Evolutionary conservation across 2,888 invertebrate species (phyloP), one percentile per base, ranked within the genome.

Genomic region (Polydrusus cervinus): DNA sequence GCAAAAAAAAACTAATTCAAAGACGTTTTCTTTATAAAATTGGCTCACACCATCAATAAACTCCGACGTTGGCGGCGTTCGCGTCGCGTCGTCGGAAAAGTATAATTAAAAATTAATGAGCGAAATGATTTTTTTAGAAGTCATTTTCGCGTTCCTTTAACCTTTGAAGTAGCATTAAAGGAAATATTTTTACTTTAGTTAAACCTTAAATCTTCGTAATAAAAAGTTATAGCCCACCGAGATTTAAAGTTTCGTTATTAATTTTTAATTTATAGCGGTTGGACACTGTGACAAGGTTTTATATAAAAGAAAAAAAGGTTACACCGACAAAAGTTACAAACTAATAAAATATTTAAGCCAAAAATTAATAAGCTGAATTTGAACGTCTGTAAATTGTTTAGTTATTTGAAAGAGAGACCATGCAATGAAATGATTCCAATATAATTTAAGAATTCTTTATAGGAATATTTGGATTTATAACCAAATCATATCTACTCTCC

Each of bases 101-200:
- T 53, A 30, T 53, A 53, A 53, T 53, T 53, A 53, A 53, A 53
- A 53, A 53, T 53, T 53, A 53, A 53, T 13, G 30, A 30, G 13
- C 16, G 20, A 53, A 53, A 53, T 53, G 53, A 53, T n/a, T 53
- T 53, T 53, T 25, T 25, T 25, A 25, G 53, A 5, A n/a, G n/a
- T n/a, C 53, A 10, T 51, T 53, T 20, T 53, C 53, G 16, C 53
- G 25, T 53, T 53, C n/a, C 53, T 53, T 53, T 53, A 53, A 53
- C 53, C 53, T 53, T 53, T 25, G 13, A 30, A 30, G n/a, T 30
- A 13, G 8, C 53, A 25, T 53, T 30, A n/a, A 53, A 30, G 53
- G 11, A 20, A 53, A 53, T 53, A 53, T 53, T 20, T 53, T 53
- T 53, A 13, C 53, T 25, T 25, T 30, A 30, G 13, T 20, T 20